Conservation (phyloP, 2,888 invertebrate genomes). For the Arctia plantaginis region DNA sequence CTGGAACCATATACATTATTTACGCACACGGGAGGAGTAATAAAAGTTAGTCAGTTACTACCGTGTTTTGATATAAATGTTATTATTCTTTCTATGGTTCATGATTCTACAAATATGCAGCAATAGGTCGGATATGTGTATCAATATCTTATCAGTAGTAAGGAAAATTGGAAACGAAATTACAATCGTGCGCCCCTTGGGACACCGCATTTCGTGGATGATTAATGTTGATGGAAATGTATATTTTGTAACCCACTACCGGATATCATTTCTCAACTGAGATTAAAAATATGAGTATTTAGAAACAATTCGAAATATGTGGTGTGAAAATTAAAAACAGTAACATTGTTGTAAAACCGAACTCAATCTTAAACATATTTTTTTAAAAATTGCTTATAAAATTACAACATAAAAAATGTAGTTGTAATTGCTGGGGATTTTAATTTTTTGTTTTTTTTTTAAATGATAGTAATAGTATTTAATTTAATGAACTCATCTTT, state of each 20-base stretch:
- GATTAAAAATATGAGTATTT: too few relatives aligned
- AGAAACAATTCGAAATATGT: too few relatives aligned
- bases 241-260: constrained; percentile 10
- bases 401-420: too few relatives aligned
- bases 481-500: too few relatives aligned
- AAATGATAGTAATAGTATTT: too few relatives aligned
- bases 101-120: background rate
- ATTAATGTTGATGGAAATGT: constrained; percentile 18
- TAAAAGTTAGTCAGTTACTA: background rate
- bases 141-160: background rate
- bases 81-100: background rate
- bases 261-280: constrained; percentile 10
- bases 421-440: too few relatives aligned
- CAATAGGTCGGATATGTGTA: background rate
- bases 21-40: background rate
- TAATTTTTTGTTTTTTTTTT: too few relatives aligned
- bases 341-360: too few relatives aligned
- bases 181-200: constrained; percentile 11
- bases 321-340: too few relatives aligned
- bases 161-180: constrained; percentile 23
- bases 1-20: background rate
- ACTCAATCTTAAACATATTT: too few relatives aligned
- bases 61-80: background rate
- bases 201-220: constrained; percentile 10
- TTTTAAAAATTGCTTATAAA: too few relatives aligned